A percentile compares a stretch with the other conserved stretches of the same genome.
phyloP scores from a whole-genome alignment of 2,797 vertebrate species.

The Chloroceryle inda region DNA sequence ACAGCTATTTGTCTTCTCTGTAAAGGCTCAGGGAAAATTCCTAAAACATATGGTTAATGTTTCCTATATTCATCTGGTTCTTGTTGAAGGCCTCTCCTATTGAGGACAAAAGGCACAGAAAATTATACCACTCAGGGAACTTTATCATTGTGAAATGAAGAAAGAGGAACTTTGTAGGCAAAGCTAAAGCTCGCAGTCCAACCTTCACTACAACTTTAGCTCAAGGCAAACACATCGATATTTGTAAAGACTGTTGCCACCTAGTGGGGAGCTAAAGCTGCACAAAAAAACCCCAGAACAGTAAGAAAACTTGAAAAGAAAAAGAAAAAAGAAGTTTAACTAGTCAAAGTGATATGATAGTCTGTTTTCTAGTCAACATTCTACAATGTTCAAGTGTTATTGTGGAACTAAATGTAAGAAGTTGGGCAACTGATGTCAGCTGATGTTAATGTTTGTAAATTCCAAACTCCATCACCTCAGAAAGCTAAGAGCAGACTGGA shows the following conservation, averaged over 20 bases:
- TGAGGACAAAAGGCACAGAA: neutral
- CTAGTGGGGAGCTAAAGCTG: constrained; percentile 11
- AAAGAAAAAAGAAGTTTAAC: neutral
- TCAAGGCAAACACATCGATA: neutral
- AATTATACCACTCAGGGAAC: neutral
- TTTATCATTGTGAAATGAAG: neutral
- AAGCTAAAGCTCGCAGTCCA: neutral
- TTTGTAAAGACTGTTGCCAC: constrained; percentile 7
- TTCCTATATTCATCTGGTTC: neutral
- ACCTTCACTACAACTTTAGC: neutral
- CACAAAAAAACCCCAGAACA: neutral
- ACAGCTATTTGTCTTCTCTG: neutral
- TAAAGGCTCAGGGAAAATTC: neutral
- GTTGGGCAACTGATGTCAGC: neutral
- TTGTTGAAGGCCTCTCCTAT: neutral
- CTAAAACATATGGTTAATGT: neutral
- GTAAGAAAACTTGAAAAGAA: neutral
- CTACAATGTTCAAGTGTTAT: neutral
- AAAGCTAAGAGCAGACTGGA: neutral
- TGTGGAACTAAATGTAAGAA: neutral
- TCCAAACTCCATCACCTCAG: neutral
- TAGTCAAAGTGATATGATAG: neutral
- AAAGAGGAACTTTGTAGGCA: neutral
- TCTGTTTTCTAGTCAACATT: neutral
- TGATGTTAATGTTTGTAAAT: neutral